A percentile compares a stretch with the other conserved stretches of the same genome.
These are phyloP conservation scores for Brachirus orientalis DNA, from an alignment of 2,113 vertebrate species.

Conservation along the genomic window DNA sequence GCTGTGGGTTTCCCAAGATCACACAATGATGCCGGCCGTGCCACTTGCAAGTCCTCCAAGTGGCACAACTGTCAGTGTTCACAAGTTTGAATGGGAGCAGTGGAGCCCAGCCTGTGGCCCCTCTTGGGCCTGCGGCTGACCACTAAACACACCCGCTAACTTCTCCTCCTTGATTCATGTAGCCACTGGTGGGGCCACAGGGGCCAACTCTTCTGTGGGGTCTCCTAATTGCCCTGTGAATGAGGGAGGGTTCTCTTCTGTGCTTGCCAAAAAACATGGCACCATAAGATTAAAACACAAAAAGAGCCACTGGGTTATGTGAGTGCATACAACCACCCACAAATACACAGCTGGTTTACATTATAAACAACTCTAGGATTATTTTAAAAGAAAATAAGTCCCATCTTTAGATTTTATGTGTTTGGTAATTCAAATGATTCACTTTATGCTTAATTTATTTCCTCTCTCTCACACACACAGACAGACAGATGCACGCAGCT, in stretches of 20 bases:
- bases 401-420: too few relatives aligned
- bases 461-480: too few relatives aligned
- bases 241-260: conserved; percentile 9
- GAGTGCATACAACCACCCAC: conserved; percentile 15
- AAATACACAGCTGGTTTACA: too few relatives aligned
- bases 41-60: conserved; percentile 80
- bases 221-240: conserved; percentile 72
- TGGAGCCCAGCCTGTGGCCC: conserved; percentile 55
- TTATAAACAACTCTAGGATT: too few relatives aligned
- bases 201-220: conserved; percentile 57
- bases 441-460: too few relatives aligned
- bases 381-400: too few relatives aligned
- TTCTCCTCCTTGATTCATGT: conserved; percentile 64
- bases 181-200: conserved; percentile 74
- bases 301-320: conserved; percentile 8
- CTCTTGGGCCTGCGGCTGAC: conserved; percentile 71
- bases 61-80: conserved; percentile 80
- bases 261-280: conserved; percentile 60
- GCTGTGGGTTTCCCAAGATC: conserved; percentile 87
- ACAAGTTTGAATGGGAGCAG: conserved; percentile 81
- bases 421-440: too few relatives aligned
- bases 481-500: too few relatives aligned
- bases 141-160: conserved; percentile 76
- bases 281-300: conserved; percentile 57
- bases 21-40: conserved; percentile 84